These are phyloP conservation scores for Agonopterix heracliana DNA, from an alignment of 2,888 invertebrate genomes.

Conservation along the genomic window DNA sequence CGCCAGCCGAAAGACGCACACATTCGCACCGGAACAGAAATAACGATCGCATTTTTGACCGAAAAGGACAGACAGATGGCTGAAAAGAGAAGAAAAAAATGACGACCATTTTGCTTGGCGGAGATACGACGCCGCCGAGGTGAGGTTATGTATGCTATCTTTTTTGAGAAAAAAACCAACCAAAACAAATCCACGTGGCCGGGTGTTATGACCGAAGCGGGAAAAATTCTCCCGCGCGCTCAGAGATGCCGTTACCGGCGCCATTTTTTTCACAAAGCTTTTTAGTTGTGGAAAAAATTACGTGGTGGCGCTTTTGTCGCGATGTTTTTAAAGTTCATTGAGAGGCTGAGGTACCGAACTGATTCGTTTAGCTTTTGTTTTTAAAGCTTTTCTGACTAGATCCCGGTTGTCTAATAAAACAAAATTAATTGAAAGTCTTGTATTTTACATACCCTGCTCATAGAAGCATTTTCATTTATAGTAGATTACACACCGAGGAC, in stretches of 20 bases:
- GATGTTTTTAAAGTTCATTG: constrained; percentile 3
- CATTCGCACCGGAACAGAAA: constrained; percentile 74
- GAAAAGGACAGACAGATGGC: constrained; percentile 76
- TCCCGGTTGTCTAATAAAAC: too few relatives aligned
- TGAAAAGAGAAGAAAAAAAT: constrained; percentile 77
- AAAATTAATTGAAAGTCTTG: too few relatives aligned
- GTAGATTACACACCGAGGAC: too few relatives aligned
- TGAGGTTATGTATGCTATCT: constrained; percentile 69
- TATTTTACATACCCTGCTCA: too few relatives aligned
- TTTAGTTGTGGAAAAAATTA: constrained; percentile 65
- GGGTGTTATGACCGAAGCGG: constrained; percentile 71
- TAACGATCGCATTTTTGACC: constrained; percentile 77
- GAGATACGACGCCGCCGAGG: constrained; percentile 55
- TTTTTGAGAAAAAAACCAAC: constrained; percentile 72
- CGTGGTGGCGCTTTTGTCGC: constrained; percentile 55
- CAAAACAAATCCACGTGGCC: constrained; percentile 76
- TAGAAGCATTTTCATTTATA: too few relatives aligned
- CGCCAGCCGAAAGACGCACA: constrained; percentile 61
- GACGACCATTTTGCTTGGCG: constrained; percentile 75
- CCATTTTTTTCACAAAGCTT: constrained; percentile 53
- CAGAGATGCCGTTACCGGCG: constrained; percentile 71
- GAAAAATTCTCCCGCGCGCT: constrained; percentile 62
- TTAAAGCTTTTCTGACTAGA: not conserved
- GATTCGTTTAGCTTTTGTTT: not conserved
- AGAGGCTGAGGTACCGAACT: not conserved